Conservation (phyloP, 1,140 invertebrate genomes). For the Pentalonia nigronervosa region DNA sequence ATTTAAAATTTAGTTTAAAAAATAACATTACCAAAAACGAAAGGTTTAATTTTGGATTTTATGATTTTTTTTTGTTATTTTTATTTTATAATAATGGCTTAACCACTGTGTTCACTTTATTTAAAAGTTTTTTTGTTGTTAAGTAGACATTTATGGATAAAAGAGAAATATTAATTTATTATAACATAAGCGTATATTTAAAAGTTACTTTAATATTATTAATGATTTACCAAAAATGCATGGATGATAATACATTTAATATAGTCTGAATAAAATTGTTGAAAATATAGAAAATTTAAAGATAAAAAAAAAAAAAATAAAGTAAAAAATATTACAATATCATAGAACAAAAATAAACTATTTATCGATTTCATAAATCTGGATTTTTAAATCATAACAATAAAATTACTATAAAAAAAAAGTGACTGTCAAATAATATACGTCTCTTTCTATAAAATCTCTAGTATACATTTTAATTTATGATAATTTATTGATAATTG, state of each 20-base stretch:
- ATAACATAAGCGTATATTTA: neutral
- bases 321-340: neutral
- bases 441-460: neutral
- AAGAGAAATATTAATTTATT: neutral
- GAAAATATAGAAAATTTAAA: neutral
- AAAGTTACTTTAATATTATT: neutral
- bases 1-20: neutral
- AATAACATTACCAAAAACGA: neutral
- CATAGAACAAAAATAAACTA: neutral
- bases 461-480: neutral
- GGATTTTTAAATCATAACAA: neutral
- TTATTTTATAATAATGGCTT: neutral
- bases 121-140: neutral
- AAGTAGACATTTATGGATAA: slow-evolving; percentile 12
- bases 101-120: neutral
- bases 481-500: neutral
- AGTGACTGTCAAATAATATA: neutral
- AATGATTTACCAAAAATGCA: neutral
- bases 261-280: neutral
- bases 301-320: too few relatives aligned
- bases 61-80: neutral
- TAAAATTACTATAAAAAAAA: neutral
- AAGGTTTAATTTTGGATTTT: slow-evolving; percentile 13
- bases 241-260: neutral
- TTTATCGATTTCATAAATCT: neutral